Percentiles rank a stretch among this genome's conserved stretches.
These are phyloP conservation scores for Odontamblyopus rebecca DNA, from an alignment of 2,797 vertebrate genomes.

Conservation along the genomic window DNA sequence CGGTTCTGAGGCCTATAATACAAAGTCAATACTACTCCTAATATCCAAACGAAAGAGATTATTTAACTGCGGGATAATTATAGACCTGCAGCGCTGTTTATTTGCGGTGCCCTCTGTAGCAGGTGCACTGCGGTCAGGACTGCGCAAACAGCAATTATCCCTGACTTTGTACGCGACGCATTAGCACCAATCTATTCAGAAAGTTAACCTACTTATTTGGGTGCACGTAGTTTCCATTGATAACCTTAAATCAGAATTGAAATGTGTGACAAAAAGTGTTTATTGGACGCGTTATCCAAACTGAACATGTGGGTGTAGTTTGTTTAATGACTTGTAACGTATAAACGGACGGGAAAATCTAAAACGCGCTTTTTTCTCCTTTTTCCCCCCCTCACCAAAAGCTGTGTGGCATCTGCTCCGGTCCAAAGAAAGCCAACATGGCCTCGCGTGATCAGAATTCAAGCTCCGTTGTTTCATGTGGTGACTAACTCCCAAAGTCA, in stretches of 20 bases:
- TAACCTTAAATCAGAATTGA: neutral
- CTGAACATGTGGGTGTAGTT: neutral
- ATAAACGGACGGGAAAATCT: neutral
- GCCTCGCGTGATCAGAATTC: conserved; percentile 10
- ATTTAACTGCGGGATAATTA: neutral
- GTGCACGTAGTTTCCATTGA: neutral
- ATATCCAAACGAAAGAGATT: neutral
- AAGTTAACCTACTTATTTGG: neutral
- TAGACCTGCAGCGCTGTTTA: neutral
- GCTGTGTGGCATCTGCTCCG: neutral
- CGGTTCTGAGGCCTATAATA: neutral
- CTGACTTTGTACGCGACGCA: neutral
- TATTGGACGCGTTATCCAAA: neutral
- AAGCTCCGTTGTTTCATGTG: neutral
- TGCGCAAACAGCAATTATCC: conserved; percentile 5
- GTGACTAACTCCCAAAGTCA: conserved; percentile 2
- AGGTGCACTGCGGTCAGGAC: neutral
- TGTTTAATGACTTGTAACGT: no score
- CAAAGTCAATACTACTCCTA: neutral
- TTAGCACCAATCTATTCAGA: neutral
- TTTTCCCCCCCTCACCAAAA: neutral
- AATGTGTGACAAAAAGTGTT: neutral
- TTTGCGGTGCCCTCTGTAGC: neutral
- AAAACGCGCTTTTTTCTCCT: neutral
- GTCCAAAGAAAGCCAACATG: conserved; percentile 4